Evolutionary conservation across 2,888 invertebrate genomes (phyloP), one percentile per base, ranked within the genome.

Genomic region (Cecidostiba fungosa): DNA sequence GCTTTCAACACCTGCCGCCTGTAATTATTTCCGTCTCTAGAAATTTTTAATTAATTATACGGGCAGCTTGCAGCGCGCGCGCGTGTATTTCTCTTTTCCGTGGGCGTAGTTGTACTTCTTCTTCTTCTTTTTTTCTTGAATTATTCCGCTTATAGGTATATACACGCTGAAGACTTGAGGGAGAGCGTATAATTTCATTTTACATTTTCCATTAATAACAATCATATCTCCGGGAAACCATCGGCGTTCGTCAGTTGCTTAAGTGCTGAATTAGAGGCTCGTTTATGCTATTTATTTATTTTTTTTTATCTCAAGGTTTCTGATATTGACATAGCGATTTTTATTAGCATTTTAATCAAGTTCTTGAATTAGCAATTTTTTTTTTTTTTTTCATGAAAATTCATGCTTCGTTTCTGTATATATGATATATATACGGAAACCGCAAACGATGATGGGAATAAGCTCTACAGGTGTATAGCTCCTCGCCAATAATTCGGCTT

Each of bases 1-100:
- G 76, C 85, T 83, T 85, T 87, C 83, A 85, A 85, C 87, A 85
- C 87, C 85, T 87, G 85, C 87, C 54, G 83, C 72, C 76, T 69
- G 66, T 83, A 66, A 87, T 87, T 82, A 85, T 87, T 85, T 85
- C 72, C 62, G 80, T 76, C 43, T 79, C 80, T 82, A 82, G 66
- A 85, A 85, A 77, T 78, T 85, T 70, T 85, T 79, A 86, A 86
- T 86, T 86, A 86, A 82, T 86, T 78, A 78, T 70, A 32, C 39
- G 36, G 39, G 36, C 47, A 82, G 5, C 59, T 66, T 76, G 32
- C 50, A 36, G 59, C 66, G 16, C 66, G n/a, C n/a, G n/a, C n/a
- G n/a, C n/a, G n/a, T n/a, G 54, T 70, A 43, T 43, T 70, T 8
- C 70, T 70, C 32, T 3, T 14, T 39, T 14, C 72, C 72, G 72